Conservation (phyloP, 2,797 vertebrate genomes). For the Anolis apletophallus region DNA sequence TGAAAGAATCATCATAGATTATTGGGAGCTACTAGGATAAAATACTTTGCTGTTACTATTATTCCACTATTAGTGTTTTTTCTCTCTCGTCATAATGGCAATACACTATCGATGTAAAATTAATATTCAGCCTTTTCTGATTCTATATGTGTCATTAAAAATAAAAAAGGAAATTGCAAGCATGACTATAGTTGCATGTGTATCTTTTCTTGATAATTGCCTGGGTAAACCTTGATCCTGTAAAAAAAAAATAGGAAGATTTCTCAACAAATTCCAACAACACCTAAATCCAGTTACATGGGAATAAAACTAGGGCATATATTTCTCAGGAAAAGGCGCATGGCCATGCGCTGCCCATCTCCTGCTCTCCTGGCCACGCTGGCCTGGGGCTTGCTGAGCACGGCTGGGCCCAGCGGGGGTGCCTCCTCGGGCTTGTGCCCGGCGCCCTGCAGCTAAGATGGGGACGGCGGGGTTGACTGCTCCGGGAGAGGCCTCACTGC, state of each 20-base stretch:
- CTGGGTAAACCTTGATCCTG: not conserved
- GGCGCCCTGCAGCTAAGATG: conserved; percentile 89
- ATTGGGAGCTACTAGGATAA: not conserved
- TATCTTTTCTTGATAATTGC: conserved; percentile 31
- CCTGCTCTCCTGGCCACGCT: conserved; percentile 33
- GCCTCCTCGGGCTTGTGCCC: conserved; percentile 85
- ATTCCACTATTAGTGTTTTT: not conserved
- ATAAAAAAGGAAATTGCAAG: conserved; percentile 33
- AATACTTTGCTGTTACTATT: not conserved
- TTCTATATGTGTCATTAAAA: conserved; percentile 45
- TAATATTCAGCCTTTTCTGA: not conserved
- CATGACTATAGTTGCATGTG: conserved; percentile 42
- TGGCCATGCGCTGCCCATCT: conserved; percentile 36
- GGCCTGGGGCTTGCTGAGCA: conserved; percentile 63
- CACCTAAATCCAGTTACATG: not conserved
- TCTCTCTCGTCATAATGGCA: not conserved
- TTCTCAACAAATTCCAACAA: not conserved
- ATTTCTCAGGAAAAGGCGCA: no score
- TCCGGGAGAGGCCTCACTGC: conserved; percentile 87
- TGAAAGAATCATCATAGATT: conserved; percentile 21
- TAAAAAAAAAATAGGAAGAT: not conserved
- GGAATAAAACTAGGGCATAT: not conserved
- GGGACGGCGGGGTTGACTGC: conserved; percentile 90
- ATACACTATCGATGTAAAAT: not conserved
- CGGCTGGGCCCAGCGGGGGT: conserved; percentile 81